Conservation (phyloP, 2,888 invertebrate species). For the Sarcophaga subvicina region DNA sequence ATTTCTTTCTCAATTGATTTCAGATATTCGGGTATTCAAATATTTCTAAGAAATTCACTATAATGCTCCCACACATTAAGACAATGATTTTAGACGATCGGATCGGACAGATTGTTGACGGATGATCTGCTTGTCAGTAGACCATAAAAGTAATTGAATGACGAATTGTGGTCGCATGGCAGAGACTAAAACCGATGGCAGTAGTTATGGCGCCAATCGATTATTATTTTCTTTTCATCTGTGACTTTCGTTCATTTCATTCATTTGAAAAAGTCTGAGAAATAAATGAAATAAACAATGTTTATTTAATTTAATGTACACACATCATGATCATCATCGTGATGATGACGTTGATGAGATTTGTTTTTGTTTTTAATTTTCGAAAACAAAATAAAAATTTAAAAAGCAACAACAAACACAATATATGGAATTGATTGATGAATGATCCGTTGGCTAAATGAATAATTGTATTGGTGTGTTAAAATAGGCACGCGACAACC, state of each 20-base stretch:
- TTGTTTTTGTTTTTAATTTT: slow-evolving; percentile 28
- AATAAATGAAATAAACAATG: slow-evolving; percentile 45
- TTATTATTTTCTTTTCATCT: slow-evolving; percentile 8
- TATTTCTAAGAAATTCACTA: no score
- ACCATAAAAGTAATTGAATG: slow-evolving; percentile 11
- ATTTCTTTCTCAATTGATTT: no score
- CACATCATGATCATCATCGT: background rate
- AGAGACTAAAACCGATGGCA: slow-evolving; percentile 21
- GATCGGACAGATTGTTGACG: no score
- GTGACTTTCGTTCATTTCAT: slow-evolving; percentile 1
- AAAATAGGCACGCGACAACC: slow-evolving; percentile 40
- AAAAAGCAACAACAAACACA: slow-evolving; percentile 16
- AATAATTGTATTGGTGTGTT: background rate
- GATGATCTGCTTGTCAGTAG: background rate
- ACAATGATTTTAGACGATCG: background rate
- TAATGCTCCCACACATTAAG: no score
- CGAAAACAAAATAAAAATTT: background rate
- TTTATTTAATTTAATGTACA: slow-evolving; percentile 31
- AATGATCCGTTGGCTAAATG: slow-evolving; percentile 8
- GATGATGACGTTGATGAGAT: slow-evolving; percentile 22
- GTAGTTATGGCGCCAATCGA: slow-evolving; percentile 55
- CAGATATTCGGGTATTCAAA: no score
- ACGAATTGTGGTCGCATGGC: slow-evolving; percentile 15
- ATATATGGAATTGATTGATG: slow-evolving; percentile 25
- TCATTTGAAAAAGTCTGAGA: slow-evolving; percentile 40